These are phyloP conservation scores for Gobio gobio DNA, from an alignment of 2,113 vertebrate genomes.

Conservation along the genomic window DNA sequence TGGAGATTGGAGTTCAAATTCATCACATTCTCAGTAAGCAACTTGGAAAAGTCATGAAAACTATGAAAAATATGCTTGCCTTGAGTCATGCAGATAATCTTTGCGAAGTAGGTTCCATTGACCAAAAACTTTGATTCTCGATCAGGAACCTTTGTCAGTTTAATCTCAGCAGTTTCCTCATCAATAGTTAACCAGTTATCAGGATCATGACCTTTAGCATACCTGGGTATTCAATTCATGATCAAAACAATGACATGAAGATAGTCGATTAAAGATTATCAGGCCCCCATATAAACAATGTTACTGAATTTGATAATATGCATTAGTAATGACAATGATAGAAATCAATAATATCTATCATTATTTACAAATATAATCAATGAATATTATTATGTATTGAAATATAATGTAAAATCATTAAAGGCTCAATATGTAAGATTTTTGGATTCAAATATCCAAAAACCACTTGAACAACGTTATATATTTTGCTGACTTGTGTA, in stretches of 20 bases:
- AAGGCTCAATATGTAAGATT: too few species aligned
- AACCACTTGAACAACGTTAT: too few species aligned
- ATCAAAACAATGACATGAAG: not conserved
- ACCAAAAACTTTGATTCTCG: slow-evolving; percentile 80
- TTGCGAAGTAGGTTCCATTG: slow-evolving; percentile 83
- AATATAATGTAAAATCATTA: not conserved
- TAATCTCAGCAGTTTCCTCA: slow-evolving; percentile 85
- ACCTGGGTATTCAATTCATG: slow-evolving; percentile 70
- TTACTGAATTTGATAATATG: not conserved
- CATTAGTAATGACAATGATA: not conserved
- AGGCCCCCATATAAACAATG: not conserved
- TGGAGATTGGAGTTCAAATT: not conserved
- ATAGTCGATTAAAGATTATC: not conserved
- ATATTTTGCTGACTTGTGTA: too few species aligned
- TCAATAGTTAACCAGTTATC: slow-evolving; percentile 86
- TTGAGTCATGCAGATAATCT: slow-evolving; percentile 82
- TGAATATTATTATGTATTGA: not conserved
- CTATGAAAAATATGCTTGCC: slow-evolving; percentile 72
- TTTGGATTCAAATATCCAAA: too few species aligned
- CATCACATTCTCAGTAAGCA: not conserved
- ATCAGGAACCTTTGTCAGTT: slow-evolving; percentile 80
- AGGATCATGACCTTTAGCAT: slow-evolving; percentile 84
- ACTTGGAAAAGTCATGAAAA: not conserved
- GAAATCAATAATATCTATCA: not conserved
- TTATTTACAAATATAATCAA: not conserved